These are phyloP conservation scores for Sebastes vulpes DNA, from an alignment of 2,797 vertebrate species.

Conservation along the genomic window DNA sequence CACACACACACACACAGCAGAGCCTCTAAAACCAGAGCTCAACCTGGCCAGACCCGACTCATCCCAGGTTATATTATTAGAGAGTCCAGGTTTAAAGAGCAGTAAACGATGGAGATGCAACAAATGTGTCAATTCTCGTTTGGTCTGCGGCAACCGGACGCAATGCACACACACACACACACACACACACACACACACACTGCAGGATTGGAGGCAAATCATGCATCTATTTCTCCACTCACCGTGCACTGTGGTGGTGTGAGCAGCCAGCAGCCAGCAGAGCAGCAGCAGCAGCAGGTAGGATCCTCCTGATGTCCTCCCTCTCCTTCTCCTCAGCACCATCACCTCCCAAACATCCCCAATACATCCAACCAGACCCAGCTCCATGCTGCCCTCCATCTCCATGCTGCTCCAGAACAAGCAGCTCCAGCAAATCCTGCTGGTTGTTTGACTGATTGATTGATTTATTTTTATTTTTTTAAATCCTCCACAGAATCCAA, in stretches of 20 bases:
- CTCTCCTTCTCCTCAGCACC: conserved; percentile 43
- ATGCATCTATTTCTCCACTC: conserved; percentile 17
- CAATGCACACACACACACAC: background rate
- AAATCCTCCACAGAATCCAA: conserved; percentile 36
- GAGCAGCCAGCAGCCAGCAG: conserved; percentile 64
- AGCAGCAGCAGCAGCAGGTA: conserved; percentile 75
- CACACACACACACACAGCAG: background rate
- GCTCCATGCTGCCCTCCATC: conserved; percentile 62
- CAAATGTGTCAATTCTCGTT: conserved; percentile 44
- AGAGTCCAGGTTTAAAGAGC: background rate
- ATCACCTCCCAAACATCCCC: conserved; percentile 51
- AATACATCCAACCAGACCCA: conserved; percentile 51
- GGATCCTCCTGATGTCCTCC: conserved; percentile 32
- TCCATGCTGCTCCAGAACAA: conserved; percentile 10
- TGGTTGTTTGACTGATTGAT: background rate
- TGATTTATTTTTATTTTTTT: too few species aligned
- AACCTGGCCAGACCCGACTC: background rate
- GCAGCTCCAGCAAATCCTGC: conserved; percentile 12
- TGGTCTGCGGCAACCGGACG: conserved; percentile 34
- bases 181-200: background rate
- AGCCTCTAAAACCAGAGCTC: background rate
- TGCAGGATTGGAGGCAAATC: background rate
- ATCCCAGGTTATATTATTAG: background rate
- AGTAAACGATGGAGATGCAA: conserved; percentile 21
- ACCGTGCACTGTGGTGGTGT: conserved; percentile 49